Conservation (phyloP, 1,140 invertebrate genomes). For the Drosophila nigrodunni region DNA sequence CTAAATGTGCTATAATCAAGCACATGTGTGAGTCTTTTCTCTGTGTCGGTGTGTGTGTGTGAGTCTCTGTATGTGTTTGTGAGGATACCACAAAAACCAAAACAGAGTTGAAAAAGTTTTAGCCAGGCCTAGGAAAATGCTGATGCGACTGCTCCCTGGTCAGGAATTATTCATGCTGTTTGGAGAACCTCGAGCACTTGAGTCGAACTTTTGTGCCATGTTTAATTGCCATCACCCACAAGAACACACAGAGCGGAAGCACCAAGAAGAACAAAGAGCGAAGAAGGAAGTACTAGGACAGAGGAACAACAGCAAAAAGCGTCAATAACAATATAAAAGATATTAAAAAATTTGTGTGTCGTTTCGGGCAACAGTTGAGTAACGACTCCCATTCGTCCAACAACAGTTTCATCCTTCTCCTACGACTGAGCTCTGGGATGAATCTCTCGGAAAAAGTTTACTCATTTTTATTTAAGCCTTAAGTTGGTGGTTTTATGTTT, state of each 20-base stretch:
- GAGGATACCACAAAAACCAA: slow-evolving; percentile 52
- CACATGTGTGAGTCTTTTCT: slow-evolving; percentile 17
- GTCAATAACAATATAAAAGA: slow-evolving; percentile 51
- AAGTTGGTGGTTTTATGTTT: slow-evolving; percentile 26
- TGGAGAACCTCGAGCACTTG: slow-evolving; percentile 17
- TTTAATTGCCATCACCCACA: slow-evolving; percentile 47
- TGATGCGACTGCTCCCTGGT: slow-evolving; percentile 19
- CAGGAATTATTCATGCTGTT: slow-evolving; percentile 48
- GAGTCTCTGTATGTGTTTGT: slow-evolving; percentile 1
- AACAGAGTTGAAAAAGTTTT: slow-evolving; percentile 26
- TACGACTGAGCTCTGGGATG: background rate
- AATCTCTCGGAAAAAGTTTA: slow-evolving; percentile 31
- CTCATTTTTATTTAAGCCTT: slow-evolving; percentile 44
- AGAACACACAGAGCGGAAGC: slow-evolving; percentile 12
- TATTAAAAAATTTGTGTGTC: slow-evolving; percentile 40
- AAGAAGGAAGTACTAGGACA: background rate
- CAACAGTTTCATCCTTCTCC: background rate
- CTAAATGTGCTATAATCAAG: slow-evolving; percentile 70
- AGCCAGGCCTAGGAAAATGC: slow-evolving; percentile 25
- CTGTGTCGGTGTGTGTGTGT: background rate
- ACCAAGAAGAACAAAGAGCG: background rate
- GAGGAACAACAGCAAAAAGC: background rate
- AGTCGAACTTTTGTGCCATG: slow-evolving; percentile 41
- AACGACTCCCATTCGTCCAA: slow-evolving; percentile 3
- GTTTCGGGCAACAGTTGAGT: slow-evolving; percentile 47